Evolutionary conservation across 2,113 vertebrate genomes (phyloP).

Genomic region (Beaufortia kweichowensis): DNA sequence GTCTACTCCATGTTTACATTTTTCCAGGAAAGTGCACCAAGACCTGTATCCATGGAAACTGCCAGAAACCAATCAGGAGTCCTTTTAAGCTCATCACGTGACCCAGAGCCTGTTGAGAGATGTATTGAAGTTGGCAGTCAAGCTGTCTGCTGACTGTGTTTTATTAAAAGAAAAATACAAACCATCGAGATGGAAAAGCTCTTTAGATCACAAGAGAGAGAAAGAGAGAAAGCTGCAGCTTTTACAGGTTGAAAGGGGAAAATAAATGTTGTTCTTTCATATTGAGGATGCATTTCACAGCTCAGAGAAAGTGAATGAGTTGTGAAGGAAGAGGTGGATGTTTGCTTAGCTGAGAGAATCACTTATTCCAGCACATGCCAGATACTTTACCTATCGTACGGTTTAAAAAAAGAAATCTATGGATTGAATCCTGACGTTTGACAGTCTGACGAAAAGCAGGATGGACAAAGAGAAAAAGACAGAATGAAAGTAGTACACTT

Average conservation of each 20-base stretch:
- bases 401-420: neutral
- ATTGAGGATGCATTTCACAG: conserved; percentile 54
- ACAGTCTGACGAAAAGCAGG: neutral
- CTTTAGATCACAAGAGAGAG: conserved; percentile 54
- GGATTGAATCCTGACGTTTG: neutral
- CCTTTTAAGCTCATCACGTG: conserved; percentile 60
- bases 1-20: conserved; percentile 69
- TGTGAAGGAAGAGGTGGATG: conserved; percentile 38
- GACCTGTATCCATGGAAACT: conserved; percentile 77
- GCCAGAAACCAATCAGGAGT: conserved; percentile 61
- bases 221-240: conserved; percentile 37
- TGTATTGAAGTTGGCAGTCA: conserved; percentile 67
- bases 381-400: neutral
- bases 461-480: too few species aligned
- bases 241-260: conserved; percentile 49
- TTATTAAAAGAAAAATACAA: conserved; percentile 61
- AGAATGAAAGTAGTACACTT: too few species aligned
- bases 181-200: conserved; percentile 61
- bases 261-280: conserved; percentile 57
- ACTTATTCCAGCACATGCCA: conserved; percentile 41
- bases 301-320: conserved; percentile 48
- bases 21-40: conserved; percentile 62
- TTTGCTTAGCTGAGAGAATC: conserved; percentile 59
- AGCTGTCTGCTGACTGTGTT: conserved; percentile 62
- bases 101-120: conserved; percentile 66